Percentiles rank a stretch among this genome's conserved stretches.
These are phyloP conservation scores for Calameuta idolon DNA, from an alignment of 2,888 invertebrate species.

Conservation along the genomic window DNA sequence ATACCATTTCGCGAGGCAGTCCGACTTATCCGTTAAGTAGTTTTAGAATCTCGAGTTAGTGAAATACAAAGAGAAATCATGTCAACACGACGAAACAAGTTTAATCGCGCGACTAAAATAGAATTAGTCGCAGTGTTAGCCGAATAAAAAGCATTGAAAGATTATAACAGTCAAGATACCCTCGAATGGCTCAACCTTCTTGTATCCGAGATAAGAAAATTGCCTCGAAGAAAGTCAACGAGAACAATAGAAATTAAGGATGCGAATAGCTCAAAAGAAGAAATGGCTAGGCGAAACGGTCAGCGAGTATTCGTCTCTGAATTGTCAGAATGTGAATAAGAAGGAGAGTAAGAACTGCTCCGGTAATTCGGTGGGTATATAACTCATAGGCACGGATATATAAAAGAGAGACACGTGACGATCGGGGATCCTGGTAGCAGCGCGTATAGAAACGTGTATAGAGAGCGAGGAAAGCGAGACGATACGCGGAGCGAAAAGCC, in stretches of 20 bases:
- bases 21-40: neutral
- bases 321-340: neutral
- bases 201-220: neutral
- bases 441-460: neutral
- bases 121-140: neutral
- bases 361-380: neutral
- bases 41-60: neutral
- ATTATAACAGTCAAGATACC: neutral
- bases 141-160: neutral
- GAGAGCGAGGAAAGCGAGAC: neutral
- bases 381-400: neutral
- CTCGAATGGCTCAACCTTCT: neutral
- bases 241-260: neutral
- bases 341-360: neutral
- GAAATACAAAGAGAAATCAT: neutral
- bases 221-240: neutral
- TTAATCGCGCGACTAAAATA: neutral
- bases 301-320: no score
- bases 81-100: neutral
- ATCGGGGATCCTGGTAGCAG: neutral
- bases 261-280: neutral
- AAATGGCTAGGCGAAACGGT: neutral
- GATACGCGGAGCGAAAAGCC: constrained; percentile 5
- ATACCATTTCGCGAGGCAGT: neutral
- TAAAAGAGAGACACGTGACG: neutral